Percentiles rank a stretch among this genome's conserved stretches.
Conservation (phyloP, 2,888 invertebrate species). For the Drosophila atroscutellata region DNA sequence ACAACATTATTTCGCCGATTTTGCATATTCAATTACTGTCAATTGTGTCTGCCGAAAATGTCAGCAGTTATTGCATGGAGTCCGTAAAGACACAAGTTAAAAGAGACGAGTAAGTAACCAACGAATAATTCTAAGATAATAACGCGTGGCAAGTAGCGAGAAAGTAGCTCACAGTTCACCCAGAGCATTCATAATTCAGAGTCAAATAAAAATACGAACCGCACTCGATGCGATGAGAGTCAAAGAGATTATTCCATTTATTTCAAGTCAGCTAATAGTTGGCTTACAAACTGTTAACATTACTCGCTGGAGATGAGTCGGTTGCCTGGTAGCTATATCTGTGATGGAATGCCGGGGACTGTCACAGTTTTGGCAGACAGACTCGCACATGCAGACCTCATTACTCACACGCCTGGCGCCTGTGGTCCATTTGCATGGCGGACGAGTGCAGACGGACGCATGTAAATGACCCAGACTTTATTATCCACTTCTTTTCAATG, state of each 20-base stretch:
- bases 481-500: conserved; percentile 68
- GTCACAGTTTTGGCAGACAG: conserved; percentile 28
- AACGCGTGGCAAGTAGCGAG: background rate
- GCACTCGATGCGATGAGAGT: background rate
- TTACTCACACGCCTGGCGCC: conserved; percentile 56
- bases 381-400: conserved; percentile 34
- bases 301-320: conserved; percentile 14
- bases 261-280: background rate
- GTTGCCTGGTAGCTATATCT: background rate
- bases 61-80: background rate
- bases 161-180: background rate
- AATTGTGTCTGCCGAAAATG: conserved; percentile 11
- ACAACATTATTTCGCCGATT: conserved; percentile 6
- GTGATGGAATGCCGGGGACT: conserved; percentile 6
- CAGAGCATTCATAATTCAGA: background rate
- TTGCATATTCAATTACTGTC: conserved; percentile 40
- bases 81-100: background rate
- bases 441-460: conserved; percentile 11
- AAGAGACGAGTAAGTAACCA: background rate
- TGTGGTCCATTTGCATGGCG: conserved; percentile 37
- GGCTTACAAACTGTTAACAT: conserved; percentile 1
- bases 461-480: conserved; percentile 41
- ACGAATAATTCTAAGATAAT: background rate
- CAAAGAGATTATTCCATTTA: background rate
- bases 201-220: background rate